These are phyloP conservation scores for Mamestra brassicae DNA, from an alignment of 2,888 invertebrate species.

Conservation along the genomic window DNA sequence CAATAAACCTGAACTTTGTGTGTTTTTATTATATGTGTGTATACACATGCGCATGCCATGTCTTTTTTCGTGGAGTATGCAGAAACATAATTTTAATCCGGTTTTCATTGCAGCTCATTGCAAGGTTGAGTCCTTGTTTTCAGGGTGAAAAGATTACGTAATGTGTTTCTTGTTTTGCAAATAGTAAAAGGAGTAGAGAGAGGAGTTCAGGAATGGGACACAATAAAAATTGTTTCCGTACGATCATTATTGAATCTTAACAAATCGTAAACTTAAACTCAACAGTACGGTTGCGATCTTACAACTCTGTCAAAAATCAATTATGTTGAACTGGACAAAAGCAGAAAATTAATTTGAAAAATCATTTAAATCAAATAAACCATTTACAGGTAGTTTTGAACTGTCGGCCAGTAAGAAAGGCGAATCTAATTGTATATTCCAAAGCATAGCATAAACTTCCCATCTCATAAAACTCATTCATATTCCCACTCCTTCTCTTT, in stretches of 20 bases:
- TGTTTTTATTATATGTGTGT: not conserved
- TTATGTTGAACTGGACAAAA: not conserved
- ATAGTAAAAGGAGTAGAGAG: not conserved
- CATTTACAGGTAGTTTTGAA: not conserved
- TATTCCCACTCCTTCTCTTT: too few species aligned
- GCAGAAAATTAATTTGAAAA: not conserved
- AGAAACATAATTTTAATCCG: not conserved
- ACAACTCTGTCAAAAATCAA: not conserved
- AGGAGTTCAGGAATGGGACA: not conserved
- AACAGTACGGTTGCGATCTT: too few species aligned
- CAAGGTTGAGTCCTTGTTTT: not conserved
- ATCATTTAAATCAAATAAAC: not conserved
- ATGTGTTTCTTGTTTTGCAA: not conserved
- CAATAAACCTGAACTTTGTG: not conserved
- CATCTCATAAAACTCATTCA: too few species aligned
- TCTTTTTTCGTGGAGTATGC: not conserved
- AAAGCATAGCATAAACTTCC: not conserved
- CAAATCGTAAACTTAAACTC: too few species aligned
- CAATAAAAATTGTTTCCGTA: not conserved
- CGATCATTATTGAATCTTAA: too few species aligned
- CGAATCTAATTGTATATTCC: not conserved
- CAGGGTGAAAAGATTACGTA: not conserved
- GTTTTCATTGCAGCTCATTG: not conserved
- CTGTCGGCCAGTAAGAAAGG: not conserved
- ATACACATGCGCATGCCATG: not conserved